A percentile compares a stretch with the other conserved stretches of the same genome.
These are phyloP conservation scores for Bhutanitis thaidina DNA, from an alignment of 2,888 invertebrate species.

Conservation along the genomic window DNA sequence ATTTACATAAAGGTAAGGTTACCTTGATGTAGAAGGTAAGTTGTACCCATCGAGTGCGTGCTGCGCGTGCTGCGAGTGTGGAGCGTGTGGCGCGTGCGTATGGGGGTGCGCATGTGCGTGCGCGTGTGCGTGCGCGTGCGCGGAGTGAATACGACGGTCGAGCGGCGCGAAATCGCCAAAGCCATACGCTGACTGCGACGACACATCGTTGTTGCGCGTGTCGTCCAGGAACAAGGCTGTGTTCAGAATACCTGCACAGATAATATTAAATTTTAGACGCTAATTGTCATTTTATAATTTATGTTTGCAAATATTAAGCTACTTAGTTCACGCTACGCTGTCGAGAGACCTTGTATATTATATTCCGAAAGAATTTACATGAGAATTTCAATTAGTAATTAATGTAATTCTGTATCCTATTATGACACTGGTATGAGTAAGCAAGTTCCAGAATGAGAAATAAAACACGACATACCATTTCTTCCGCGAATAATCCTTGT, in stretches of 20 bases:
- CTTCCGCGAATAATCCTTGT: too few species aligned
- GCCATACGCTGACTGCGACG: conserved; percentile 29
- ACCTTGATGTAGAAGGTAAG: conserved; percentile 69
- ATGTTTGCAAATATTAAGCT: too few species aligned
- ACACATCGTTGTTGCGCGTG: conserved; percentile 60
- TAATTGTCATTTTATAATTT: too few species aligned
- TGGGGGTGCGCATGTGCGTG: conserved; percentile 29
- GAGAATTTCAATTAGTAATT: too few species aligned
- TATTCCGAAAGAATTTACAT: too few species aligned
- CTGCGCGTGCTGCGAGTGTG: conserved; percentile 21
- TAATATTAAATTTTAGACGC: background rate
- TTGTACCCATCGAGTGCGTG: conserved; percentile 40
- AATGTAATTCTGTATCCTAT: too few species aligned
- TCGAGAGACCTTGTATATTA: too few species aligned
- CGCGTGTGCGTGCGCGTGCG: conserved; percentile 29
- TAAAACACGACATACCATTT: too few species aligned
- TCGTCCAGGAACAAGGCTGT: conserved; percentile 57
- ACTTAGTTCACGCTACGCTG: too few species aligned
- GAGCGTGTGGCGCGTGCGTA: conserved; percentile 22
- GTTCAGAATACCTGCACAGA: conserved; percentile 47
- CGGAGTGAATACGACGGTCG: conserved; percentile 29
- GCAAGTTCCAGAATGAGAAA: too few species aligned
- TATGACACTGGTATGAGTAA: too few species aligned
- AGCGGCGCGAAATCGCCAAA: conserved; percentile 27
- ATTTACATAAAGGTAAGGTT: background rate